Base-by-base conservation (phyloP, 2,888 invertebrate genomes). In the Cyrtodaria siliqua region DNA sequence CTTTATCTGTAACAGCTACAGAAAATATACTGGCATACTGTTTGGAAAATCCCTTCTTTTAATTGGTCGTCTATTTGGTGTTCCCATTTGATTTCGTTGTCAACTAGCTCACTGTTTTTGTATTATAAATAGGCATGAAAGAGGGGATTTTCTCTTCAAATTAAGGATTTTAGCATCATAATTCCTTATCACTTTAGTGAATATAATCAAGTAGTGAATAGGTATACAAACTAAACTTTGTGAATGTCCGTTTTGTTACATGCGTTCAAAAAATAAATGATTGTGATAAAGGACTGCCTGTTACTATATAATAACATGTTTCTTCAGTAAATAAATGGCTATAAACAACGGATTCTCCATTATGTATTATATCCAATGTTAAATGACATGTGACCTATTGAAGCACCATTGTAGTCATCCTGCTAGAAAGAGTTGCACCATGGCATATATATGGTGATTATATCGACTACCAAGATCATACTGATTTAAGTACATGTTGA, bases 251-350 rank as follows among this genome's bases (percentile, higher is more conserved):
- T 33, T 33, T 33, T 33, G 33, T 33, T 33, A 4, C 33, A 33
- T 33, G 33, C 12, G 12, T 33, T 33, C 61, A 33, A 4, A 33
- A 33, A 8, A 33, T 33, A 33, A 12, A 33, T 8, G 33, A 12
- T 12, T 8, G 12, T 33, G n/a, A 33, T 33, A 12, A 8, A 33
- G 6, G 6, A 20, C 44, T 44, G 33, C 53, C 53, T 57, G 64
- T 60, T 29, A 52, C 53, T 52, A 49, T 69, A 60, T 75, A 75
- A 69, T 75, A 24, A 60, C 70, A 66, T 62, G 44, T 70, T 61
- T 72, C 67, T 68, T 79, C 59, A 68, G 66, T 71, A 64, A 79
- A 73, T 80, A 80, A 80, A 80, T 80, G 80, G 80, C 74, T 79
- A 79, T 71, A 79, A 79, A 64, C 55, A 64, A 33, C n/a, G n/a